Evolutionary conservation across 2,797 vertebrate genomes (phyloP), one percentile per base, ranked within the genome.

Genomic region (Pseudopleuronectes americanus): DNA sequence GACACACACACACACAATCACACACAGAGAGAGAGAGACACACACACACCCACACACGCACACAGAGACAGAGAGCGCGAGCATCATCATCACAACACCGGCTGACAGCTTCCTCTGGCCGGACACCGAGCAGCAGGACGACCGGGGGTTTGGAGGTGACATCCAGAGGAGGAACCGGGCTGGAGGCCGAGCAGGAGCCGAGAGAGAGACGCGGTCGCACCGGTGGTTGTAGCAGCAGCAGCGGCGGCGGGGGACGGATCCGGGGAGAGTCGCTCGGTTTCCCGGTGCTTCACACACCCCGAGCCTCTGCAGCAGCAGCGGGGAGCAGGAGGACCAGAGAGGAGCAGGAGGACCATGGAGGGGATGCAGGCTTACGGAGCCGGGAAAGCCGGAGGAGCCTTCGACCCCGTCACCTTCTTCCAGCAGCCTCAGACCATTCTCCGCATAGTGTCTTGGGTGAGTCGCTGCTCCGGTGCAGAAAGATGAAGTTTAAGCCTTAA

Each of bases 301-400:
- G 71, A 59, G 68, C 70, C 75, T 76, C 57, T 70, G 83, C 55
- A 59, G 9, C 69, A 64, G 73, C 65, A 57, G 12, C 12, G 76
- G 64, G 67, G 79, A 64, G 71, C 68, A 77, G 54, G 81, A 47
- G 36, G 38, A 41, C 12, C 38, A 45, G 71, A 52, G 54, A 76
- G 54, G 43, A 81, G 74, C 64, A 71, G 79, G 71, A 77, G 80
- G 76, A 93, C 78, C 78, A 97, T 97, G 96, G 97, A 97, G 90
- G 95, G 96, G 84, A 94, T 95, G 90, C 92, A 93, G 90, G 97
- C 96, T 69, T 98, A 96, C 79, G 97, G 97, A 93, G 97, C 97
- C 13, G 96, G 96, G 74, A 97, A 96, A 93, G 96, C 97, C 80
- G 97, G 97, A 49, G 97, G 97, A 92, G 96, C 96, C 88, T 98